Conservation (phyloP, 2,888 invertebrate species). For the Thelaira solivaga region DNA sequence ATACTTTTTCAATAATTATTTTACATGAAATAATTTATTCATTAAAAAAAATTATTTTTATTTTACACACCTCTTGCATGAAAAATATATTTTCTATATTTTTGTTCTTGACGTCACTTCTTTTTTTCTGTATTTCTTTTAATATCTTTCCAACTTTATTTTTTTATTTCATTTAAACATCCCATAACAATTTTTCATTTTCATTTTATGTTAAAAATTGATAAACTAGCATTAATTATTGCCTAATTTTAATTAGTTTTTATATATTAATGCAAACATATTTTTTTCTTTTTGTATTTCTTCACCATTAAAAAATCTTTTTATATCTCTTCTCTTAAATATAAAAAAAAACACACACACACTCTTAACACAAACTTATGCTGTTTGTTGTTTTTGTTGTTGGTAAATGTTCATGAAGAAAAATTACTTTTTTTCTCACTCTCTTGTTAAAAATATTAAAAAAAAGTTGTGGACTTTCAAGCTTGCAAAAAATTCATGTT, state of each 20-base stretch:
- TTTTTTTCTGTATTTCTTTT: conserved; percentile 34
- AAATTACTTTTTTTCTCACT: conserved; percentile 30
- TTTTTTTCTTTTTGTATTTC: conserved; percentile 5
- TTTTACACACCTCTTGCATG: conserved; percentile 33
- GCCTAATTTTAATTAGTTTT: conserved; percentile 42
- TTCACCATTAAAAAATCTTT: conserved; percentile 50
- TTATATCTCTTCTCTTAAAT: conserved; percentile 54
- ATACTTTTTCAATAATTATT: conserved; percentile 64
- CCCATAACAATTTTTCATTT: background rate
- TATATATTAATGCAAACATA: conserved; percentile 35
- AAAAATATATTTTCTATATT: conserved; percentile 40
- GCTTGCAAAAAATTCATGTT: conserved; percentile 24
- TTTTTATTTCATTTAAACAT: background rate
- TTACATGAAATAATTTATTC: background rate
- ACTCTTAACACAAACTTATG: conserved; percentile 42
- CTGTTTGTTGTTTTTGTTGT: conserved; percentile 50
- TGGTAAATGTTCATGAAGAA: conserved; percentile 39
- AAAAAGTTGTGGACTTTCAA: conserved; percentile 9
- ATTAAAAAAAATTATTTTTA: background rate
- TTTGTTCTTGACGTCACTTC: conserved; percentile 55
- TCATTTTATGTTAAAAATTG: conserved; percentile 2
- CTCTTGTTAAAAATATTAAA: conserved; percentile 31
- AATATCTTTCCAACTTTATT: conserved; percentile 13
- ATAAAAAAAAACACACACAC: conserved; percentile 15
- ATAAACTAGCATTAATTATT: conserved; percentile 14